Evolutionary conservation across 2,888 invertebrate genomes (phyloP).

Genomic region (Oxystoma pomonae): DNA sequence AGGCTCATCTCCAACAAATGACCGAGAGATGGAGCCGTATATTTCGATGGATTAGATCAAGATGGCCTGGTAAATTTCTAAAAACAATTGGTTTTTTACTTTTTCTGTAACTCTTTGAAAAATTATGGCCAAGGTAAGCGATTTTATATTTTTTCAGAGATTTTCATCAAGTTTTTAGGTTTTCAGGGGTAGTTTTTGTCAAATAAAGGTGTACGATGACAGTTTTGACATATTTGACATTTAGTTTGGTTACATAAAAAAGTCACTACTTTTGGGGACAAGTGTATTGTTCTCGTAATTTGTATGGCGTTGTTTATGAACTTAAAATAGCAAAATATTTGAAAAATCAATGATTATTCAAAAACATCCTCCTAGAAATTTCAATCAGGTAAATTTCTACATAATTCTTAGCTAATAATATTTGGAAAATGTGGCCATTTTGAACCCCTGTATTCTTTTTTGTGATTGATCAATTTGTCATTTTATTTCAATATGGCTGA

Average conservation of each 20-base stretch:
- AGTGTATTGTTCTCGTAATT: neutral
- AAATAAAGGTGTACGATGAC: too few species aligned
- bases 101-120: too few species aligned
- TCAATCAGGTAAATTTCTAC: neutral
- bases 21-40: too few species aligned
- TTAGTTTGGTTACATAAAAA: neutral
- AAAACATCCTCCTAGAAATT: neutral
- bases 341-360: neutral
- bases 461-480: conserved; percentile 33
- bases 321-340: neutral
- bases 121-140: too few species aligned
- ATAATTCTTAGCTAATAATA: neutral
- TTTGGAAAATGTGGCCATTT: neutral
- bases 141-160: too few species aligned
- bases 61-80: too few species aligned
- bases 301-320: neutral
- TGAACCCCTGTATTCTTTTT: conserved; percentile 16
- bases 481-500: conserved; percentile 40
- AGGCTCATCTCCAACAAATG: too few species aligned
- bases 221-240: neutral
- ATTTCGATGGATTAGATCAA: too few species aligned
- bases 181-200: too few species aligned
- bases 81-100: too few species aligned
- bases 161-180: too few species aligned
- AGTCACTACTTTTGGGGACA: neutral